Conservation (phyloP, 2,797 vertebrate genomes). For the Rhinichthys osculus region DNA sequence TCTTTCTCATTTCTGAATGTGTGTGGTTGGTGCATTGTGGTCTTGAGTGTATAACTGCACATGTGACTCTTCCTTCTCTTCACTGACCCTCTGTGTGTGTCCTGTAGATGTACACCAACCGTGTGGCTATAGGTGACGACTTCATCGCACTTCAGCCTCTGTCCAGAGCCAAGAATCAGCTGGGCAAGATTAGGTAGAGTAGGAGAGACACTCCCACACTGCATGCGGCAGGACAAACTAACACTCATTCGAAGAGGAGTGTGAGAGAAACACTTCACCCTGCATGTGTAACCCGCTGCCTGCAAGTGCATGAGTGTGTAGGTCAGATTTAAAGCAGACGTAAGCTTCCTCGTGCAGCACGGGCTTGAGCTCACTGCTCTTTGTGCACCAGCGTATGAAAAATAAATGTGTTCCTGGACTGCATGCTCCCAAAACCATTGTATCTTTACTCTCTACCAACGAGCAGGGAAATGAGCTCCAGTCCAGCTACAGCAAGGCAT, state of each 20-base stretch:
- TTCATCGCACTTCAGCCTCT: slow-evolving; percentile 99
- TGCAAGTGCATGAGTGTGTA: slow-evolving; percentile 32
- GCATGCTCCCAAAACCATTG: slow-evolving; percentile 32
- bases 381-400: background rate
- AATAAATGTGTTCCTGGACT: background rate
- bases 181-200: slow-evolving; percentile 99
- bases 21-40: slow-evolving; percentile 30
- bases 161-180: slow-evolving; percentile 98
- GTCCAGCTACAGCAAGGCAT: slow-evolving; percentile 34
- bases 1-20: slow-evolving; percentile 27
- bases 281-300: slow-evolving; percentile 41
- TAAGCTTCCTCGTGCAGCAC: background rate
- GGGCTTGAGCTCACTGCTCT: slow-evolving; percentile 8
- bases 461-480: slow-evolving; percentile 53
- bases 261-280: slow-evolving; percentile 6
- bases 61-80: slow-evolving; percentile 58
- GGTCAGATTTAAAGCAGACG: background rate
- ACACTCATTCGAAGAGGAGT: background rate
- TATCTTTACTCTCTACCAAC: background rate
- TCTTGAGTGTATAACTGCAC: slow-evolving; percentile 56
- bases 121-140: slow-evolving; percentile 97
- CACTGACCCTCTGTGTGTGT: slow-evolving; percentile 83
- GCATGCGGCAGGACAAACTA: slow-evolving; percentile 57
- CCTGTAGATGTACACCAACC: slow-evolving; percentile 97
- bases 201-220: slow-evolving; percentile 68